Conservation (phyloP, 1,140 invertebrate genomes). For the Ooceraea biroi region DNA sequence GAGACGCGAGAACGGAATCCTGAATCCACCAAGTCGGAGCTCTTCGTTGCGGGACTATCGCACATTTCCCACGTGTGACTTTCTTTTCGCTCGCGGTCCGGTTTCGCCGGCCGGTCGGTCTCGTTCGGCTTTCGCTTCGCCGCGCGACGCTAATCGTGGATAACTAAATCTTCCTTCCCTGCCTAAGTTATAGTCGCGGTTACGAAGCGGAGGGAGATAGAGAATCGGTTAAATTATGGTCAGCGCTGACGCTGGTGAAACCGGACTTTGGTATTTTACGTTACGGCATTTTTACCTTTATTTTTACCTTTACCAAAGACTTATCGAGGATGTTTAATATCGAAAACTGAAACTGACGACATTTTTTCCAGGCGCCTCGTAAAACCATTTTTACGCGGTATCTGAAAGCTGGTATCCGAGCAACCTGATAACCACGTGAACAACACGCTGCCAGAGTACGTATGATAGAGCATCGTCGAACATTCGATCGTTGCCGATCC, state of each 20-base stretch:
- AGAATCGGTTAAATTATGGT: slow-evolving; percentile 27
- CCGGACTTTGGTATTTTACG: background rate
- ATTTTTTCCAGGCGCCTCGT: too few relatives aligned
- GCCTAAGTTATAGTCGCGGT: slow-evolving; percentile 10
- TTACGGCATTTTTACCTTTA: background rate
- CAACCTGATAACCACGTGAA: background rate
- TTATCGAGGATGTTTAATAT: too few relatives aligned
- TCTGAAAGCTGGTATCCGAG: too few relatives aligned
- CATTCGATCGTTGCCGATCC: slow-evolving; percentile 38
- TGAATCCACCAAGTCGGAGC: background rate
- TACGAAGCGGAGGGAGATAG: slow-evolving; percentile 1
- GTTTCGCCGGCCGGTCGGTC: slow-evolving; percentile 23
- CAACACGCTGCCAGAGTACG: background rate
- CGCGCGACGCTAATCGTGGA: slow-evolving; percentile 2
- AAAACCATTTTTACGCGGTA: too few relatives aligned
- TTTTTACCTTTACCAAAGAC: background rate
- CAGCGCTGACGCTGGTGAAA: background rate
- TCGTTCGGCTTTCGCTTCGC: slow-evolving; percentile 24
- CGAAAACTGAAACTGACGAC: too few relatives aligned
- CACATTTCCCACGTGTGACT: slow-evolving; percentile 41
- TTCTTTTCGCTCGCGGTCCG: slow-evolving; percentile 37
- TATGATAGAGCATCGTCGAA: slow-evolving; percentile 2
- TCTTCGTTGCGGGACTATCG: slow-evolving; percentile 24
- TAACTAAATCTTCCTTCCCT: slow-evolving; percentile 22
- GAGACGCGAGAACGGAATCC: background rate